Evolutionary conservation across 2,113 vertebrate genomes (phyloP), one percentile per base, ranked within the genome.

Genomic region (Neotoma lepida): DNA sequence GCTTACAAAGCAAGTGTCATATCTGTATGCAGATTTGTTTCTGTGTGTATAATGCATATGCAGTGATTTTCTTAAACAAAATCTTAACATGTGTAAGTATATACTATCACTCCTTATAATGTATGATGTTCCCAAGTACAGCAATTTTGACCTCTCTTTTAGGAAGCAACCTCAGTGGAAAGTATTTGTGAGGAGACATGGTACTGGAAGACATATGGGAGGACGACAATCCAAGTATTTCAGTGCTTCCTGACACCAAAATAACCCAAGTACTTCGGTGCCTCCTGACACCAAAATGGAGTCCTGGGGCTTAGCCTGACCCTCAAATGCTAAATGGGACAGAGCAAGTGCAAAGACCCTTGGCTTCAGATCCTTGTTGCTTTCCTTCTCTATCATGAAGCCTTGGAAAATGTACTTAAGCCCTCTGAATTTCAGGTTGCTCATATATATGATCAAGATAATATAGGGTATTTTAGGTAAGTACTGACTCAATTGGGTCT

Each of bases 381-480:
- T 61, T n/a, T 66, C 89, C 35, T 78, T 89, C 24, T 28, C 66
- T 94, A 20, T 15, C 71, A 14, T 74, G 33, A 74, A 12, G 28
- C 20, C 68, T 87, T 93, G 39, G 49, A 94, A 92, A 97, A 61
- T 41, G 33, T 74, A 54, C 44, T 74, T 70, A 92, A 81, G 0
- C 4, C 51, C 44, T 89, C 51, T 89, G 54, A 71, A 90, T 81
- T 77, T 81, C 68, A 94, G 24, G 87, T 51, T 90, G 28, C 39
- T 85, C 26, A 74, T 46, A 22, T 71, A 17, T 73, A 91, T 95
- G 88, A 86, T 93, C 46, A 93, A 46, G 64, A 92, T 94, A 89
- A 77, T 68, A 92, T 9, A 92, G 22, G 68, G 2, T 39, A 30
- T 12, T 93, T 49, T 70, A 96, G 33, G 33, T n/a, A 70, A 96